Conservation (phyloP, 2,888 invertebrate genomes). For the Drosophila barbarae region DNA sequence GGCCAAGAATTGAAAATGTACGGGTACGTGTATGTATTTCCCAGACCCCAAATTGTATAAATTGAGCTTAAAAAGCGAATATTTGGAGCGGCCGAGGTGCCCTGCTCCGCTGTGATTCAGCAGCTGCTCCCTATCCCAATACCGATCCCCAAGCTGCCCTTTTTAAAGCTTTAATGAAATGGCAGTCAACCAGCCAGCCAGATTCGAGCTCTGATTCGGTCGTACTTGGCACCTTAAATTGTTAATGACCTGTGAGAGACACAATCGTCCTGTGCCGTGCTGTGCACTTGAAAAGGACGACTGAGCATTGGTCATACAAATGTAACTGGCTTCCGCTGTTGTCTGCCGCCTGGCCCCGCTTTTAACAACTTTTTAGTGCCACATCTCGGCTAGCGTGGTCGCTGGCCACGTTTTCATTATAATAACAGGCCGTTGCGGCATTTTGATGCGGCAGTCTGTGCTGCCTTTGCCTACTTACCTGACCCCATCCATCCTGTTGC, state of each 20-base stretch:
- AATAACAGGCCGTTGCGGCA: constrained; percentile 69
- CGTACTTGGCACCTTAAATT: constrained; percentile 28
- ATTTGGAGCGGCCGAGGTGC: neutral
- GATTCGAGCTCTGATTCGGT: constrained; percentile 14
- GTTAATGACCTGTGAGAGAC: constrained; percentile 28
- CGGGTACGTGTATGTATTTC: constrained; percentile 8
- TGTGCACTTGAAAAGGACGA: constrained; percentile 61
- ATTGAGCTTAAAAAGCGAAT: constrained; percentile 43
- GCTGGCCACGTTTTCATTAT: constrained; percentile 67
- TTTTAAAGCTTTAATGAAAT: constrained; percentile 29
- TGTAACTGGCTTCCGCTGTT: constrained; percentile 38
- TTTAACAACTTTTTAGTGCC: constrained; percentile 5
- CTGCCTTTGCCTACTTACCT: constrained; percentile 7
- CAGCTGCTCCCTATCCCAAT: constrained; percentile 25
- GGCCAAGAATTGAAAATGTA: constrained; percentile 45
- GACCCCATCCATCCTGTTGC: constrained; percentile 48
- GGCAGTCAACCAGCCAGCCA: constrained; percentile 3
- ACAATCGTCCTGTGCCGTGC: neutral
- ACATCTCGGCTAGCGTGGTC: constrained; percentile 14
- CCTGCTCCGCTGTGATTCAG: constrained; percentile 43
- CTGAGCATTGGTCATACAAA: constrained; percentile 58
- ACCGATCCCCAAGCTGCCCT: neutral
- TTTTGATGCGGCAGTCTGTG: constrained; percentile 59
- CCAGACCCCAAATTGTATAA: constrained; percentile 54
- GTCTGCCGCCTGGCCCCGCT: neutral